Base-by-base conservation (phyloP, 1,140 invertebrate species). In the Cataglyphis hispanica region DNA sequence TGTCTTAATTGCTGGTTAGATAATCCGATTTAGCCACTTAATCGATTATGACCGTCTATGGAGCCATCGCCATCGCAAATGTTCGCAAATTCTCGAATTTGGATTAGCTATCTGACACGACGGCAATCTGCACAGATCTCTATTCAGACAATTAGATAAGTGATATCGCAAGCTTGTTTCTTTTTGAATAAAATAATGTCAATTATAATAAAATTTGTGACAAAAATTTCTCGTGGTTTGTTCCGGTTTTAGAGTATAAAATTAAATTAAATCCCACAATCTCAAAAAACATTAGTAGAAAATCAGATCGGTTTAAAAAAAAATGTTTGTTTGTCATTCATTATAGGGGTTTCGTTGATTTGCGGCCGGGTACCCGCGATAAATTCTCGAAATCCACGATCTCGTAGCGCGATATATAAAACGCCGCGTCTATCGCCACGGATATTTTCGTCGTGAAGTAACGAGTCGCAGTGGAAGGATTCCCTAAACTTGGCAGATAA, bases 401-500 rank as follows among this genome's bases (percentile, higher is more conserved):
- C 25, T 16, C 43, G 46, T 34, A 37, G 43, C 34, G 34, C 22
- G 25, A 63, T 46, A 83, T 46, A 83, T 75, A 74, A 86, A 84
- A 83, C 69, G 60, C 63, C 22, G 37, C 50, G 75, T 88, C 84
- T 61, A 86, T 86, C 87, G 66, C 16, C 50, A 34, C 10, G 50
- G 50, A 66, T 83, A 84, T 77, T 89, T 87, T 74, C 46, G 56
- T 69, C 78, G 60, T 77, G 86, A 80, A 78, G 77, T 89, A 89
- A 89, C 72, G 87, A 86, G 77, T 67, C 16, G 37, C 46, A 58
- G 43, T 43, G 31, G 19, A 56, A 34, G 50, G 70, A 87, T 89
- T 88, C 87, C 89, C 89, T 90, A 92, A 92, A 91, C 76, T 91
- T 64, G 76, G 74, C 85, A 74, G 93, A 94, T 94, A 94, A 92